phyloP scores from a whole-genome alignment of 2,888 invertebrate genomes.

The Trachelus iudaicus region DNA sequence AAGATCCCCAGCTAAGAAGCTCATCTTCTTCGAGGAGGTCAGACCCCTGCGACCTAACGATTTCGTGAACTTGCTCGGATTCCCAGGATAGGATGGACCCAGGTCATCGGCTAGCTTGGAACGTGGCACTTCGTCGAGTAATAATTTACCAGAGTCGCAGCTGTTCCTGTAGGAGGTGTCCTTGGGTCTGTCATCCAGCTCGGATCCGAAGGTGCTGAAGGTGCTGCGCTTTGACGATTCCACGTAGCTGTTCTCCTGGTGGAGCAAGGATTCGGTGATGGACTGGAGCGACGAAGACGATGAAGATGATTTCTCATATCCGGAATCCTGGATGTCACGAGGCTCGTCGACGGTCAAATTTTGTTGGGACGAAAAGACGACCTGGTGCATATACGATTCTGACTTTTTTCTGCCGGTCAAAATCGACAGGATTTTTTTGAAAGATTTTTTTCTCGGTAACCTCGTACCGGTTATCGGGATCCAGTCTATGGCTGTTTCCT shows the following conservation, averaged over 20 bases:
- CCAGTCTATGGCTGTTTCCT: conserved; percentile 46
- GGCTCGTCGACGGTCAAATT: conserved; percentile 32
- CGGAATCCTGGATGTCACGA: conserved; percentile 40
- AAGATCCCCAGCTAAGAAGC: conserved; percentile 20
- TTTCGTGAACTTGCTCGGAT: conserved; percentile 10
- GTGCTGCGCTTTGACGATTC: conserved; percentile 8
- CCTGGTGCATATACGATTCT: conserved; percentile 12
- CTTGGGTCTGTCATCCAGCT: background rate
- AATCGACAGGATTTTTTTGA: conserved; percentile 43
- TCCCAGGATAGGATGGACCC: conserved; percentile 32
- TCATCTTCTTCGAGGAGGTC: background rate
- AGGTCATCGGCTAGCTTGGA: conserved; percentile 37
- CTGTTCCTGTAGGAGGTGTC: conserved; percentile 14
- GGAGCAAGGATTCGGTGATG: conserved; percentile 26
- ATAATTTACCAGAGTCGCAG: conserved; percentile 23
- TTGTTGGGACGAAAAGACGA: conserved; percentile 30
- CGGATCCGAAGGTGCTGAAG: conserved; percentile 18
- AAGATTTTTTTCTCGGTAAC: conserved; percentile 43
- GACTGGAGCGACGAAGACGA: conserved; percentile 38
- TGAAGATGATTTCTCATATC: conserved; percentile 45
- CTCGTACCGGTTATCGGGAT: conserved; percentile 45
- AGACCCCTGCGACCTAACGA: conserved; percentile 17
- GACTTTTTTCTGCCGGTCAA: conserved; percentile 30
- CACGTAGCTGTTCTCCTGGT: conserved; percentile 15
- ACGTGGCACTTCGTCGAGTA: conserved; percentile 40